Evolutionary conservation across 2,888 invertebrate genomes (phyloP).

Genomic region (Onthophagus sagittarius): DNA sequence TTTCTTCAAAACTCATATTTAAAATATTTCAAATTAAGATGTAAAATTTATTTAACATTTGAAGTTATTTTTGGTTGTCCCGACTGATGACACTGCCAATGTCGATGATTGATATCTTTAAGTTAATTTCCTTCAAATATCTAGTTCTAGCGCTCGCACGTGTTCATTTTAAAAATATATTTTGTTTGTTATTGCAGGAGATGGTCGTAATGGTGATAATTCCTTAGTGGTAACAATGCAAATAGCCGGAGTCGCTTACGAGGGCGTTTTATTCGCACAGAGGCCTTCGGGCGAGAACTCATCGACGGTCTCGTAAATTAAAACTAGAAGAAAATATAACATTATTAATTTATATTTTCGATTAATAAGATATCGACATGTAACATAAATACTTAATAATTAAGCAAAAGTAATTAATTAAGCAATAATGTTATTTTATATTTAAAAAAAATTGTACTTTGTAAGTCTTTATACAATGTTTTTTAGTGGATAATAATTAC

Average conservation of each 20-base stretch:
- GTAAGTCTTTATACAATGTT: no score
- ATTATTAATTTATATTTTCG: no score
- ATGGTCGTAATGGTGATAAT: slow-evolving; percentile 77
- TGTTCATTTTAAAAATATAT: slow-evolving; percentile 42
- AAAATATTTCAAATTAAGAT: no score
- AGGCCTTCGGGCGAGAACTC: slow-evolving; percentile 37
- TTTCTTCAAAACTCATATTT: no score
- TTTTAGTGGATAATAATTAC: no score
- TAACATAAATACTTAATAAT: slow-evolving; percentile 1
- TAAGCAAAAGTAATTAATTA: not conserved
- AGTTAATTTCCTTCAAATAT: not conserved
- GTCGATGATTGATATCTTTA: not conserved
- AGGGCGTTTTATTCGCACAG: slow-evolving; percentile 85
- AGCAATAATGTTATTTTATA: no score
- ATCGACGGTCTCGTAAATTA: slow-evolving; percentile 39
- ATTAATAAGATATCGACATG: no score
- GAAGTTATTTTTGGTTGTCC: not conserved
- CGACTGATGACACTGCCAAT: not conserved
- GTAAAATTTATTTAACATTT: no score
- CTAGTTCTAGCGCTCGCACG: not conserved
- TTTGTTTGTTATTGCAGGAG: slow-evolving; percentile 57
- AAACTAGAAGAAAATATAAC: not conserved
- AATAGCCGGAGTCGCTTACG: slow-evolving; percentile 91
- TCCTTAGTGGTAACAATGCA: slow-evolving; percentile 94
- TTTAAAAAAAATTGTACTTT: no score